Evolutionary conservation across 2,113 vertebrate genomes (phyloP).

Genomic region (Trichomycterus rosablanca): DNA sequence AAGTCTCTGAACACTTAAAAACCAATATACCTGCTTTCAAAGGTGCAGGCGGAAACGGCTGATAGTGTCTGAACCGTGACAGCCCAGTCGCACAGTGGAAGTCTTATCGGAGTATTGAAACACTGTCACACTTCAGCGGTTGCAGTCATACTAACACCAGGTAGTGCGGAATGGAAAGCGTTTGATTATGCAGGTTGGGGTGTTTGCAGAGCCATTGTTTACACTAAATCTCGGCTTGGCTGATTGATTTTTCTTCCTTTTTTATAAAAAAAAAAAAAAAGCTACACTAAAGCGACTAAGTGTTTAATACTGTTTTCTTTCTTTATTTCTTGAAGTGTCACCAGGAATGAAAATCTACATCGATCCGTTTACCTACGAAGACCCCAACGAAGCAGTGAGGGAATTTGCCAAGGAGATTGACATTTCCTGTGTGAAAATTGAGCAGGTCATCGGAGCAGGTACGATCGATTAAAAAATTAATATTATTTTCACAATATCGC

Average conservation of each 20-base stretch:
- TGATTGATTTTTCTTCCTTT: too few relatives aligned
- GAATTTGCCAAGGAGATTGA: constrained; percentile 99
- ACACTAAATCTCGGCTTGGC: too few relatives aligned
- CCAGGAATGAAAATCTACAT: constrained; percentile 99
- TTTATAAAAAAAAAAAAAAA: too few relatives aligned
- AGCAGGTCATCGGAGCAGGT: constrained; percentile 99
- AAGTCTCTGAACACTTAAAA: constrained; percentile 65
- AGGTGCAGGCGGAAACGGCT: constrained; percentile 54
- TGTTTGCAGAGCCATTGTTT: neutral
- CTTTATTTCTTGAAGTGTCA: constrained; percentile 80
- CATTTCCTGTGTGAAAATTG: constrained; percentile 97
- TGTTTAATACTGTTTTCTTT: constrained; percentile 53
- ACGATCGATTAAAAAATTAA: constrained; percentile 36
- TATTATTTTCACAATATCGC: too few relatives aligned
- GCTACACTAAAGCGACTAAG: neutral
- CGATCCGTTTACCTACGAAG: constrained; percentile 96
- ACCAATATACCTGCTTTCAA: constrained; percentile 68
- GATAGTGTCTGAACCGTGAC: constrained; percentile 52
- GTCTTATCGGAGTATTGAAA: constrained; percentile 40
- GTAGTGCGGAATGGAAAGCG: neutral
- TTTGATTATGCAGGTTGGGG: too few relatives aligned
- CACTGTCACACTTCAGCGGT: constrained; percentile 42
- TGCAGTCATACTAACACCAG: constrained; percentile 16
- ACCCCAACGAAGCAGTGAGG: constrained; percentile 94
- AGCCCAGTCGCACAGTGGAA: constrained; percentile 48